Conservation (phyloP, 1,140 invertebrate species). For the Drosophila nigromelanica region DNA sequence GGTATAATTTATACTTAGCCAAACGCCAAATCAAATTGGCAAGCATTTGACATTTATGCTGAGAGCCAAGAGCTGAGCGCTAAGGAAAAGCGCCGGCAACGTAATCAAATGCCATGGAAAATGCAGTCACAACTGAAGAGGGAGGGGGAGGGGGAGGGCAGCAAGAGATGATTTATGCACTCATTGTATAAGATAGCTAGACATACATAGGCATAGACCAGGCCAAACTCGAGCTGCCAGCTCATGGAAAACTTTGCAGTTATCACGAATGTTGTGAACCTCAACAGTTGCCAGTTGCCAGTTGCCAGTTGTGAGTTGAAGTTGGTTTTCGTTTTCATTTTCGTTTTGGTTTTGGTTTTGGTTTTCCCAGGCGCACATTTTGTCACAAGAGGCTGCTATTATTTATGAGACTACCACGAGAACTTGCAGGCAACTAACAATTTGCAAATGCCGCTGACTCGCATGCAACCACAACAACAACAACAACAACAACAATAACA, state of each 20-base stretch:
- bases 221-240: not conserved
- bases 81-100: constrained; percentile 52
- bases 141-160: not conserved
- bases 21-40: constrained; percentile 77
- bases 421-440: constrained; percentile 23
- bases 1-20: constrained; percentile 77
- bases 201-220: constrained; percentile 24
- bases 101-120: constrained; percentile 62
- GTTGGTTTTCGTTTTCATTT: constrained; percentile 1
- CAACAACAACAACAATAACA: constrained; percentile 21
- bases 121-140: constrained; percentile 1
- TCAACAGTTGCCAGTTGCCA: constrained; percentile 18
- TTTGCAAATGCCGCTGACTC: constrained; percentile 43
- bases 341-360: constrained; percentile 25
- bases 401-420: constrained; percentile 57
- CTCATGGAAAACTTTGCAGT: constrained; percentile 71
- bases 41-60: constrained; percentile 78
- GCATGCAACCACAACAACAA: constrained; percentile 21
- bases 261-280: constrained; percentile 69
- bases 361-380: constrained; percentile 75
- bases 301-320: constrained; percentile 1
- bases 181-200: constrained; percentile 70
- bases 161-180: constrained; percentile 77
- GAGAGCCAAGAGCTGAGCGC: constrained; percentile 20
- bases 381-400: constrained; percentile 73